Evolutionary conservation across 92 coral and sea anemone species (phyloP).

Genomic region (Desmophyllum pertusum): DNA sequence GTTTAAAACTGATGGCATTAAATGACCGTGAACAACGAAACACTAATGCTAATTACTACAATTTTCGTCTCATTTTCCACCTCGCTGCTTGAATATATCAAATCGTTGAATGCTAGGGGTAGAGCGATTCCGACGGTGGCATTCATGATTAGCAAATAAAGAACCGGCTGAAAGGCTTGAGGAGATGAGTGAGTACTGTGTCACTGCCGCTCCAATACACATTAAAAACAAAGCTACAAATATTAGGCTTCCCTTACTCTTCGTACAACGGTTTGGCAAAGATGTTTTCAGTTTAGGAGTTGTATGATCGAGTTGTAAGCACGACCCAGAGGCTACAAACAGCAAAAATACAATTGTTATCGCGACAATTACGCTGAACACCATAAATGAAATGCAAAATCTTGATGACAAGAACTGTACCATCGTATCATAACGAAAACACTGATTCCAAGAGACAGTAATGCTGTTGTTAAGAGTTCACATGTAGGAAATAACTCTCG

Average conservation of each 20-base stretch:
- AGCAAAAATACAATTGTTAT: neutral
- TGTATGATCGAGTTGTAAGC: neutral
- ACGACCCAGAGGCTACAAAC: neutral
- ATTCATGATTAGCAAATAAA: neutral
- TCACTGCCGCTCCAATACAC: neutral
- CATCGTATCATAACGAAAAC: neutral
- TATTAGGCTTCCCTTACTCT: neutral
- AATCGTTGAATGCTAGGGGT: neutral
- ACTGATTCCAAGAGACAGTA: neutral
- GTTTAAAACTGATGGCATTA: too few species aligned
- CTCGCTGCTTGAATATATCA: neutral
- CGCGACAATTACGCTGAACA: neutral
- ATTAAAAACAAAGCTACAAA: constrained; percentile 1
- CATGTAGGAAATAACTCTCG: neutral
- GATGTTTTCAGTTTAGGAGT: neutral
- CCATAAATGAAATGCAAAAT: neutral
- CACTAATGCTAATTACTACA: too few species aligned
- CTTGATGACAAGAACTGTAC: neutral
- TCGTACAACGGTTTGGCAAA: neutral
- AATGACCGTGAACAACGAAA: too few species aligned
- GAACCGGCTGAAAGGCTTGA: neutral
- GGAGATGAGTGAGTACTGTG: neutral
- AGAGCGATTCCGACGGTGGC: neutral
- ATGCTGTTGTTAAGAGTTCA: neutral
- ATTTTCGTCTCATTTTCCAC: neutral